phyloP scores from a whole-genome alignment of 2,888 invertebrate species.

The Brachypterus glaber region DNA sequence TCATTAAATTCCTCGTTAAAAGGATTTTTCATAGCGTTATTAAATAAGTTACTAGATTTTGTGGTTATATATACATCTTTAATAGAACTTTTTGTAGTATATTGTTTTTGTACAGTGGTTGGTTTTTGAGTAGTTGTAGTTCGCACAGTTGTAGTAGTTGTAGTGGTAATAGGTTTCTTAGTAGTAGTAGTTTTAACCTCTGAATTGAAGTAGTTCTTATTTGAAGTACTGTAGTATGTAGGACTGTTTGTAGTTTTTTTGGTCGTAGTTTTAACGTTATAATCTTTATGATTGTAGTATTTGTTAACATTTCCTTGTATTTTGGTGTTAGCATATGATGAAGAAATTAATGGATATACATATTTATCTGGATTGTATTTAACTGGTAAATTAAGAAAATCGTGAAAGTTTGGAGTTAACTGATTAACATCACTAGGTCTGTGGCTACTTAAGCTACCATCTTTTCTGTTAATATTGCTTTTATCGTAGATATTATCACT shows the following conservation, averaged over 20 bases:
- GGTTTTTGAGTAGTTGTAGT: constrained; percentile 28
- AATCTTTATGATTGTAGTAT: constrained; percentile 43
- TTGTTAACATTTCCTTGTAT: constrained; percentile 55
- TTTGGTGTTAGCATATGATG: constrained; percentile 62
- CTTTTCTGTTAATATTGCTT: constrained; percentile 41
- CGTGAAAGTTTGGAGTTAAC: constrained; percentile 55
- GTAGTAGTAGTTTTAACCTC: no score
- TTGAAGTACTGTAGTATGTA: constrained; percentile 32
- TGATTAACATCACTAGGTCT: constrained; percentile 54
- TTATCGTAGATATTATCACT: constrained; percentile 34
- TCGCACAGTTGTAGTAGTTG: constrained; percentile 24
- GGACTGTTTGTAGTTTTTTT: constrained; percentile 36
- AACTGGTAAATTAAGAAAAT: constrained; percentile 57
- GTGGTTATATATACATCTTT: constrained; percentile 26
- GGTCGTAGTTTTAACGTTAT: constrained; percentile 31
- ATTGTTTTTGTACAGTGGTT: constrained; percentile 25
- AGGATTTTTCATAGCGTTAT: constrained; percentile 34
- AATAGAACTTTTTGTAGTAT: constrained; percentile 23
- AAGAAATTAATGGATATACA: constrained; percentile 59
- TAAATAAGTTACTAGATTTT: constrained; percentile 31
- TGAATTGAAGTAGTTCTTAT: constrained; percentile 25
- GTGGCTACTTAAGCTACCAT: constrained; percentile 35
- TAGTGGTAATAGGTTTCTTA: constrained; percentile 22
- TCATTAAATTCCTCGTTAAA: constrained; percentile 32
- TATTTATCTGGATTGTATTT: constrained; percentile 60